Conservation (phyloP, 2,113 vertebrate species). For the Sitta europaea region DNA sequence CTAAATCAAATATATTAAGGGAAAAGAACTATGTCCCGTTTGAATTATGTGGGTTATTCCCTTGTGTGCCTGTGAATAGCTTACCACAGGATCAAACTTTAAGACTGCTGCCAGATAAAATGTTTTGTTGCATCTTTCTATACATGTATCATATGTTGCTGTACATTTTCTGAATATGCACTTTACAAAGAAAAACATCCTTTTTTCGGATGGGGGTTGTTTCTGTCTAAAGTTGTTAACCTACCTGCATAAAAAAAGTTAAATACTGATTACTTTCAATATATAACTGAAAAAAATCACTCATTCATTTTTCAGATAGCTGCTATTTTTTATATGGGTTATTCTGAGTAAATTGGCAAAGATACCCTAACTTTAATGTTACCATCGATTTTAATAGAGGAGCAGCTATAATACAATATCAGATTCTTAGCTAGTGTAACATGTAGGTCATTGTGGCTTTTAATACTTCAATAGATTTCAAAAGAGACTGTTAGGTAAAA, state of each 20-base stretch:
- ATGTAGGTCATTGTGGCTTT: constrained; percentile 39
- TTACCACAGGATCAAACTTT: neutral
- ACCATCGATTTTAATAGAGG: neutral
- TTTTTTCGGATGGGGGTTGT: neutral
- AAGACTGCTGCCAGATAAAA: neutral
- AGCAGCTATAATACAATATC: neutral
- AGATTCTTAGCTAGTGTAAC: neutral
- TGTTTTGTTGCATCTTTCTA: neutral
- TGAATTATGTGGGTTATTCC: neutral
- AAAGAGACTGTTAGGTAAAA: constrained; percentile 45
- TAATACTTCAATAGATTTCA: constrained; percentile 73
- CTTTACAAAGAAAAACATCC: neutral
- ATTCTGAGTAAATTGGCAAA: neutral
- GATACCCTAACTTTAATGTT: neutral
- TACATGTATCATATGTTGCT: neutral
- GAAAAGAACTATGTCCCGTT: neutral
- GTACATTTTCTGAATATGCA: neutral
- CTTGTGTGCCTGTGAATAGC: neutral
- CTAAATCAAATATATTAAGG: neutral
- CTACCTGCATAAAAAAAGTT: neutral
- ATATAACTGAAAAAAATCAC: neutral
- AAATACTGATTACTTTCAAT: neutral
- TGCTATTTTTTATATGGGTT: neutral
- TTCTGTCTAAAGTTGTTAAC: neutral
- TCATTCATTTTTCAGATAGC: constrained; percentile 9